Evolutionary conservation across 2,888 invertebrate species (phyloP), one percentile per base, ranked within the genome.

Genomic region (Lithophane leautieri): DNA sequence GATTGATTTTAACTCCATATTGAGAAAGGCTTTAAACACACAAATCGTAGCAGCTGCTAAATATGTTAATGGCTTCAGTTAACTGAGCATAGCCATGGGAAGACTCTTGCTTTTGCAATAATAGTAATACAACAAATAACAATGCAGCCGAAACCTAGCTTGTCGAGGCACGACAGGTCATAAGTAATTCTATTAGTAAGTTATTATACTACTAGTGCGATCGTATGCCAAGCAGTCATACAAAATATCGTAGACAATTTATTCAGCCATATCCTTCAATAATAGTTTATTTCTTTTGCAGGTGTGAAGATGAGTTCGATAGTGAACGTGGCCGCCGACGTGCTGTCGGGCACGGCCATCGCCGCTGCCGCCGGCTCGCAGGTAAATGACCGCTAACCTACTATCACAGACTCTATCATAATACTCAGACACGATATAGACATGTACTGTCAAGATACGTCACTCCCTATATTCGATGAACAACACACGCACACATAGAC

Each of bases 311-410:
- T 98, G 97, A 98, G 98, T 93, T 96, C 97, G 75, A 97, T 98
- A 92, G 97, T 97, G 87, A 97, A 96, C 79, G 97, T 97, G 76
- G 97, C 97, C 4, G 96, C 97, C 14, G 97, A 97, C 87, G 97
- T 97, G 60, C 94, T 98, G 82, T 97, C 97, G 0, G 98, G 97
- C 68, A 97, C 98, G 25, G 98, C 98, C 56, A 97, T 97, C 73
- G 97, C 97, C 68, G 97, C 97, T 58, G 97, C 98, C 22, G 97
- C 98, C 60, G 97, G 97, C 86, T 92, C 95, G 58, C 95, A 95
- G 95, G 96, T 96, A 93, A 86, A 62, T 19, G 50, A 52, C 63
- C 72, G 28, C 40, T 62, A 25, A 44, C 66, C 50, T 47, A 79
- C 56, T 78, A 50, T 56, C 54, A 54, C 40, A 28, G 1, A n/a